These are phyloP conservation scores for Calephelis perditalis DNA, from an alignment of 2,888 invertebrate genomes.

Conservation along the genomic window DNA sequence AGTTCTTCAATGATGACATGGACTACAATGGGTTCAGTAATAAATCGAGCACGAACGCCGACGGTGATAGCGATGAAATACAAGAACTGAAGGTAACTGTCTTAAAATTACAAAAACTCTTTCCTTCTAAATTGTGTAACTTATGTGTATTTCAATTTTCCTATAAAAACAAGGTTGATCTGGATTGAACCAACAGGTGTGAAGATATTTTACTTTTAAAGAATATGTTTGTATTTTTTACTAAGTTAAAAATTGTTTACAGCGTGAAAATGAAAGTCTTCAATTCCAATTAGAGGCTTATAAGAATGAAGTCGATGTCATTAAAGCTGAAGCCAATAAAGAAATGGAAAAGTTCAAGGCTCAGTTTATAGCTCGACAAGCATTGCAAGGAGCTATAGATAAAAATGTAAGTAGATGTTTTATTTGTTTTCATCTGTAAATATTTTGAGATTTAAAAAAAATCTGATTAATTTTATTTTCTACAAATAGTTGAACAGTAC, in stretches of 20 bases:
- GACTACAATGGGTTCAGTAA: constrained; percentile 46
- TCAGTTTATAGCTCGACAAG: constrained; percentile 83
- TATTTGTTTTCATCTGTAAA: neutral
- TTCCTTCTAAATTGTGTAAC: too few relatives aligned
- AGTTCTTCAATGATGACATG: constrained; percentile 53
- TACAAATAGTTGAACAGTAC: too few relatives aligned
- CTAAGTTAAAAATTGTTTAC: constrained; percentile 23
- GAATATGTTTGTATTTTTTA: too few relatives aligned
- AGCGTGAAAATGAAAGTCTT: constrained; percentile 94
- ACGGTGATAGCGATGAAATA: constrained; percentile 43
- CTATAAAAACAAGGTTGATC: too few relatives aligned
- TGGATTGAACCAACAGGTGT: too few relatives aligned
- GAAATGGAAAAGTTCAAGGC: constrained; percentile 89
- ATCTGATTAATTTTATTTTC: too few relatives aligned
- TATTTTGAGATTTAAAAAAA: too few relatives aligned
- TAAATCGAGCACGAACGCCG: constrained; percentile 32
- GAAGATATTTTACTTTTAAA: too few relatives aligned
- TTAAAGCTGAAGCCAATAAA: constrained; percentile 87
- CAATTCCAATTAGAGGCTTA: constrained; percentile 95
- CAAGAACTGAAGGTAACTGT: constrained; percentile 53
- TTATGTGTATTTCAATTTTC: too few relatives aligned
- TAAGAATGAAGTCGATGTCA: constrained; percentile 94
- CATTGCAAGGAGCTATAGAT: constrained; percentile 59
- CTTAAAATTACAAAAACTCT: neutral
- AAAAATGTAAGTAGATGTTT: constrained; percentile 42